Percentiles rank a stretch among this genome's conserved stretches.
These are phyloP conservation scores for Brienomyrus brachyistius DNA, from an alignment of 2,113 vertebrate species.

Conservation along the genomic window DNA sequence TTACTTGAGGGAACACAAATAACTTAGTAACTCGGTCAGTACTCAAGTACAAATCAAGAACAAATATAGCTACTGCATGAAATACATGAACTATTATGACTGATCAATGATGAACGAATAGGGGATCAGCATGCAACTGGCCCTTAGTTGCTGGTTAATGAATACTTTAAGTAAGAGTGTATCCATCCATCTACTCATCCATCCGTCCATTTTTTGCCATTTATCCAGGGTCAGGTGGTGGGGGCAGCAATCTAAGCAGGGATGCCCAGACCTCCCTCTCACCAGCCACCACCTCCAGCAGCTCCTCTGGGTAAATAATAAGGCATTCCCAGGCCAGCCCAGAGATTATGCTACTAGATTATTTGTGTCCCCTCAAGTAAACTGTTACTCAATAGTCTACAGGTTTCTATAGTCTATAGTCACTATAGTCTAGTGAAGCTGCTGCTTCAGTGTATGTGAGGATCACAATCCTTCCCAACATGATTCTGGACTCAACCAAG, in stretches of 20 bases:
- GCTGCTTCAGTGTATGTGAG: not conserved
- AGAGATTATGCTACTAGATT: not conserved
- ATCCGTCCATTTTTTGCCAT: not conserved
- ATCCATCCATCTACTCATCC: not conserved
- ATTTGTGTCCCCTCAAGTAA: not conserved
- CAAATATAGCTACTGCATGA: not conserved
- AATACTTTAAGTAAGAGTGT: not conserved
- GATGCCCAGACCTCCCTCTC: not conserved
- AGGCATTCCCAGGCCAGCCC: not conserved
- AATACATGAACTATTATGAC: not conserved
- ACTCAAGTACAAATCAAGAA: not conserved
- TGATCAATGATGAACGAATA: not conserved
- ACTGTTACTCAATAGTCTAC: not conserved
- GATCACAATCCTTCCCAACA: not conserved
- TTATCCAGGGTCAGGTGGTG: not conserved
- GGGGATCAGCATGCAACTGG: not conserved
- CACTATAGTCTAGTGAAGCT: not conserved
- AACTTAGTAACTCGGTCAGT: not conserved
- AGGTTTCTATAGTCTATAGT: not conserved
- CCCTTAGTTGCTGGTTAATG: not conserved
- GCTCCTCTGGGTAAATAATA: not conserved
- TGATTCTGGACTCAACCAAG: not conserved
- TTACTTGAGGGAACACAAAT: not conserved
- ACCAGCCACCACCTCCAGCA: not conserved
- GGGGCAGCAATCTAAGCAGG: not conserved